Percentiles rank a stretch among this genome's conserved stretches.
These are phyloP conservation scores for Leucophenga montana DNA, from an alignment of 2,888 invertebrate species.

Conservation along the genomic window DNA sequence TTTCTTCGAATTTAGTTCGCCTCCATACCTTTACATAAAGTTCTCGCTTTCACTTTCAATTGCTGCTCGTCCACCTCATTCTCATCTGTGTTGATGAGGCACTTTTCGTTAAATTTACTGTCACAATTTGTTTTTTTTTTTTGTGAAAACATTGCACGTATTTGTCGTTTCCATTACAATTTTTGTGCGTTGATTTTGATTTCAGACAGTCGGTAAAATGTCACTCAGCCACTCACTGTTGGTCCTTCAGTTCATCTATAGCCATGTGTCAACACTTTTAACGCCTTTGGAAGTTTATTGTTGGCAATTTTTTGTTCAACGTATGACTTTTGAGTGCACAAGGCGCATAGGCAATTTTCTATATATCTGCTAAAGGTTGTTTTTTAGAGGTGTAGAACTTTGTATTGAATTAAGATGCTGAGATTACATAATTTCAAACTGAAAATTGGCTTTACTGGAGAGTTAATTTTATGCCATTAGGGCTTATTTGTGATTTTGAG, in stretches of 20 bases:
- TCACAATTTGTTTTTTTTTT: neutral
- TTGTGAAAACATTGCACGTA: slow-evolving; percentile 55
- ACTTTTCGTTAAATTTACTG: slow-evolving; percentile 25
- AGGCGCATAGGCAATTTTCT: slow-evolving; percentile 55
- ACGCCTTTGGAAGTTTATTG: slow-evolving; percentile 53
- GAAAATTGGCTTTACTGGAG: no score
- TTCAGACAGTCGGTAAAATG: slow-evolving; percentile 64
- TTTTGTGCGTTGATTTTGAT: slow-evolving; percentile 62
- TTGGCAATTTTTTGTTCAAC: slow-evolving; percentile 56
- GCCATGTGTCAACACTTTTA: slow-evolving; percentile 60
- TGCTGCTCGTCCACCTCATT: neutral
- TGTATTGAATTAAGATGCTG: no score
- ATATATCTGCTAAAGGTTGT: no score
- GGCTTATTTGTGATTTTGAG: no score
- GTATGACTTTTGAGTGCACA: slow-evolving; percentile 59
- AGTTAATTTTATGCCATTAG: no score
- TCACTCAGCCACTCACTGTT: slow-evolving; percentile 20
- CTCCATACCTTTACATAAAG: no score
- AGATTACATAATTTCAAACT: no score
- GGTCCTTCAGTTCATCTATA: slow-evolving; percentile 49
- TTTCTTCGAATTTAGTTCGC: no score
- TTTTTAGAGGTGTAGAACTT: no score
- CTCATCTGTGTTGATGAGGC: slow-evolving; percentile 18
- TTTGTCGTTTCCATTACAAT: slow-evolving; percentile 68
- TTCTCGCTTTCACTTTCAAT: neutral